Base-by-base conservation (phyloP, 1,140 invertebrate genomes). In the Caerostris darwini region DNA sequence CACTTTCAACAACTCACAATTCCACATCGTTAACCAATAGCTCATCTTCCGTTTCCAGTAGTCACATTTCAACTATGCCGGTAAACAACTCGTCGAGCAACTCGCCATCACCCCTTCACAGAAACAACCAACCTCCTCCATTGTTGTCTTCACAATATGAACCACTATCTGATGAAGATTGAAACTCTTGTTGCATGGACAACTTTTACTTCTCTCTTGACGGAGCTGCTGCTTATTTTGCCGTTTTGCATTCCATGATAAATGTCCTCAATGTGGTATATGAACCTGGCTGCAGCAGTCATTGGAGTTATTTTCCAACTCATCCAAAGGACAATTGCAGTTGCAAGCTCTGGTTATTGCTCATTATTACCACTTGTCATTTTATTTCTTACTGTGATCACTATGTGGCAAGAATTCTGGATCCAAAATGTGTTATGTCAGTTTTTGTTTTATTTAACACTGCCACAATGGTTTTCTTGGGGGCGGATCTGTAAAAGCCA, bases 101-200 rank as follows among this genome's bases (percentile, higher is more conserved):
- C 34, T 94, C 91, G 34, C 92, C 92, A 12, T 93, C 94, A 59
- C 83, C 94, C 8, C n/a, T 71, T 3, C 67, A 85, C 14, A 59
- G 92, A n/a, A 90, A 90, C 69, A 94, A 92, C 77, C 94, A 98
- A 96, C 97, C 98, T 50, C 98, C 98, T 95, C 98, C 98, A 58
- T 96, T 98, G 85, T 97, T 98, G 95, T 98, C 97, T 34, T 97
- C 97, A 92, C 98, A 98, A 96, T 98, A 98, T 96, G 98, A 98
- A 96, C 97, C 98, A 50, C 96, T 98, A 3, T 98, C 98, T 91
- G 98, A 98, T 96, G 98, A 98, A 96, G 98, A 98, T 97, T 98
- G 91, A 95, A 69, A 81, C 59, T 10, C 10, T 57, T 34, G 8
- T 34, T 57, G 19, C 54, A 67, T 53, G 56, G 82, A 59, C 50